phyloP scores from a whole-genome alignment of 2,888 invertebrate genomes.

The Pristionchus arcanus region DNA sequence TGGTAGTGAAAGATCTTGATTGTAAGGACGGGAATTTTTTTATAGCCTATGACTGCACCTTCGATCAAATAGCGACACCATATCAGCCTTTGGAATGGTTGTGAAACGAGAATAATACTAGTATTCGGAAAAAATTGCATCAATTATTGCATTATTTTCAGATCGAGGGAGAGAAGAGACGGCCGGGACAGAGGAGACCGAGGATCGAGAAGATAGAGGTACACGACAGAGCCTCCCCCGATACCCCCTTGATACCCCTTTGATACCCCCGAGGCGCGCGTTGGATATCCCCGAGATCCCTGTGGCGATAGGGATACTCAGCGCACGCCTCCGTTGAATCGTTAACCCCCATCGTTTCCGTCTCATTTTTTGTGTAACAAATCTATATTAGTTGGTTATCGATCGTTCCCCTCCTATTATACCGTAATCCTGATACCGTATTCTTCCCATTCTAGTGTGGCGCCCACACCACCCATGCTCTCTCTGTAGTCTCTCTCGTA shows the following conservation, averaged over 20 bases:
- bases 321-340: background rate
- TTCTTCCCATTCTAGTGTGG: constrained; percentile 8
- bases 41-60: too few species aligned
- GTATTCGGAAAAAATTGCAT: too few species aligned
- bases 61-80: too few species aligned
- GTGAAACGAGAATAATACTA: too few species aligned
- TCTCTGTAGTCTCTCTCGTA: background rate
- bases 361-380: background rate
- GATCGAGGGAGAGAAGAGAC: background rate
- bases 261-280: too few species aligned
- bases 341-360: background rate
- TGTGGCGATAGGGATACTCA: background rate
- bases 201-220: constrained; percentile 26
- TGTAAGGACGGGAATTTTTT: too few species aligned
- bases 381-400: background rate
- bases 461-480: background rate
- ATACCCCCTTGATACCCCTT: background rate
- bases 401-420: background rate
- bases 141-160: too few species aligned
- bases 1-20: too few species aligned
- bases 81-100: too few species aligned
- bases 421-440: constrained; percentile 35
- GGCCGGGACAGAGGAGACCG: background rate
- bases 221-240: background rate
- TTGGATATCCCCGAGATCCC: too few species aligned